Percentiles rank a stretch among this genome's conserved stretches.
Evolutionary conservation across 2,888 invertebrate genomes (phyloP).

Genomic region (Drosophila neotestacea): DNA sequence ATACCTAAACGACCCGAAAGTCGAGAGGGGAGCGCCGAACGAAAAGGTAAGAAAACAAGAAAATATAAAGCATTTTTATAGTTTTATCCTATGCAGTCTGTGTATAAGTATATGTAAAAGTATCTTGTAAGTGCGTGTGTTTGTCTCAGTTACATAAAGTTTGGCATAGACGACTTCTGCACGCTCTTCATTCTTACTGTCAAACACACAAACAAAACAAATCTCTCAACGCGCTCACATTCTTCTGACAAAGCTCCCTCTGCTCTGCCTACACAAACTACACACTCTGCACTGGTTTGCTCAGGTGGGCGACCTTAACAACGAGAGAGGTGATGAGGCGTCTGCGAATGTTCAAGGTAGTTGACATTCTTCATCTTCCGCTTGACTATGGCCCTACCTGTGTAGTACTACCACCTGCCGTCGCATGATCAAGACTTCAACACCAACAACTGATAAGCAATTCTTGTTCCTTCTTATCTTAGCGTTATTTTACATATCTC

Average conservation of each 20-base stretch:
- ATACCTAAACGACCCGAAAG: slow-evolving; percentile 83
- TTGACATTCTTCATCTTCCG: slow-evolving; percentile 50
- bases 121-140: neutral
- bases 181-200: slow-evolving; percentile 27
- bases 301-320: slow-evolving; percentile 81
- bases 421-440: slow-evolving; percentile 48
- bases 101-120: neutral
- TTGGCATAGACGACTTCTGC: slow-evolving; percentile 21
- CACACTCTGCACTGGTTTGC: slow-evolving; percentile 46
- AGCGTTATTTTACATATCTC: slow-evolving; percentile 22
- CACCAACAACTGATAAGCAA: slow-evolving; percentile 33
- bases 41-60: slow-evolving; percentile 79
- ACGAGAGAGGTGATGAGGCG: slow-evolving; percentile 69
- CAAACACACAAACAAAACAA: slow-evolving; percentile 1
- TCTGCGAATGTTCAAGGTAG: slow-evolving; percentile 73
- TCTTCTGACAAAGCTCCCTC: slow-evolving; percentile 13
- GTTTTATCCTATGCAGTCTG: slow-evolving; percentile 23
- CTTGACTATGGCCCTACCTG: slow-evolving; percentile 3
- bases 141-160: slow-evolving; percentile 48
- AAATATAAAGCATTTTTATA: slow-evolving; percentile 26
- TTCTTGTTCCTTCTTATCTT: neutral
- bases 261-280: slow-evolving; percentile 50
- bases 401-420: slow-evolving; percentile 12
- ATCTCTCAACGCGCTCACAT: slow-evolving; percentile 7
- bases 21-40: slow-evolving; percentile 85